Percentiles rank a stretch among this genome's conserved stretches.
Conservation (phyloP, 2,888 invertebrate species). For the Cordilura impudica region DNA sequence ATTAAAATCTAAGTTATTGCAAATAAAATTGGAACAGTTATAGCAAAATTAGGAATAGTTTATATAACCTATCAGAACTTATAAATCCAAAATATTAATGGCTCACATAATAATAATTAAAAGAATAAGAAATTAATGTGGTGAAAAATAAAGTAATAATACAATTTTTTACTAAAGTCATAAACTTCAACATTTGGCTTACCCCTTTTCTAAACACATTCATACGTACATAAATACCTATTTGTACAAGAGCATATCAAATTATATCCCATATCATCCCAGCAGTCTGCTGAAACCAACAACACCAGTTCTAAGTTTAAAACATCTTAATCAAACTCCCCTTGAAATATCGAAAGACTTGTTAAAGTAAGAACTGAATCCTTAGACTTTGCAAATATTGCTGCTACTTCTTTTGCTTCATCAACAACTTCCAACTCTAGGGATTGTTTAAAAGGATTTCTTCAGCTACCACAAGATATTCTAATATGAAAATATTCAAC, state of each 20-base stretch:
- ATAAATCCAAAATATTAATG: too few species aligned
- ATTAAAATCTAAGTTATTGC: too few species aligned
- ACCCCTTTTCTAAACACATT: background rate
- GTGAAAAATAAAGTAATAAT: too few species aligned
- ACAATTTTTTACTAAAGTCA: too few species aligned
- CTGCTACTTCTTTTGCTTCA: slow-evolving; percentile 19
- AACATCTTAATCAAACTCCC: slow-evolving; percentile 51
- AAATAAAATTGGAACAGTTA: too few species aligned
- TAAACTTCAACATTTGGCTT: background rate
- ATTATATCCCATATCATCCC: background rate
- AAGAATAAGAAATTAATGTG: too few species aligned
- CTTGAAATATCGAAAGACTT: slow-evolving; percentile 51
- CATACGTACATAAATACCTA: background rate
- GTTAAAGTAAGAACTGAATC: slow-evolving; percentile 45
- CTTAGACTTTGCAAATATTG: slow-evolving; percentile 37
- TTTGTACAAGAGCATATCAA: background rate
- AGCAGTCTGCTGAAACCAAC: background rate
- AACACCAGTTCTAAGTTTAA: slow-evolving; percentile 1
- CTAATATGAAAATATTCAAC: slow-evolving; percentile 6
- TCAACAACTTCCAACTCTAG: slow-evolving; percentile 15
- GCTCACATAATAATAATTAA: too few species aligned
- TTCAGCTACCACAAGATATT: slow-evolving; percentile 4
- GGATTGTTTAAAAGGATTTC: slow-evolving; percentile 51
- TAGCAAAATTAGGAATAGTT: too few species aligned
- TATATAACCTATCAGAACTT: too few species aligned